phyloP scores from a whole-genome alignment of 2,797 vertebrate species.

The Pitangus sulphuratus region DNA sequence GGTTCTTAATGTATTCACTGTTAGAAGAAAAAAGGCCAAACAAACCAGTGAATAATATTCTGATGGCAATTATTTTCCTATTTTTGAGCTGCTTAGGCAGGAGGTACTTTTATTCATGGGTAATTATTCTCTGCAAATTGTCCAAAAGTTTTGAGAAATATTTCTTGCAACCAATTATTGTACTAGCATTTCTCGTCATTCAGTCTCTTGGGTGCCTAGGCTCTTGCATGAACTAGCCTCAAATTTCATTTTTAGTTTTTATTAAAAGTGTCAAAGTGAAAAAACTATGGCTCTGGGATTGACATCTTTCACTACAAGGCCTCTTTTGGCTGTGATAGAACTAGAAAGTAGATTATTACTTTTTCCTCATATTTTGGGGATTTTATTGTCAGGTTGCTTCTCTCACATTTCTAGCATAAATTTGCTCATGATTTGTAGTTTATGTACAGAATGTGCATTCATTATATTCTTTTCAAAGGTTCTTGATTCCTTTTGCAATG shows the following conservation, averaged over 20 bases:
- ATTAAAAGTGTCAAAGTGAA: background rate
- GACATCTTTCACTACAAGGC: slow-evolving; percentile 23
- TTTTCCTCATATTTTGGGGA: background rate
- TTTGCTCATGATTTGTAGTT: background rate
- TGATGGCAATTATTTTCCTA: background rate
- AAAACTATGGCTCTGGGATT: background rate
- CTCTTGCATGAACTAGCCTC: background rate
- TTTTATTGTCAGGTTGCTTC: background rate
- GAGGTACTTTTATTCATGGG: background rate
- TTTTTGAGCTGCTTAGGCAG: background rate
- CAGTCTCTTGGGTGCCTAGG: background rate
- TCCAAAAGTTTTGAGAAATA: background rate
- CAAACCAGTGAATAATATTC: background rate
- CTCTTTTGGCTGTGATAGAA: slow-evolving; percentile 8
- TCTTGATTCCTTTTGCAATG: background rate
- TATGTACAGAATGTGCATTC: background rate
- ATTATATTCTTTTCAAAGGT: background rate
- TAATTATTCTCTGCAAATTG: slow-evolving; percentile 8
- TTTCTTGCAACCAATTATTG: background rate
- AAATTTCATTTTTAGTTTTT: background rate
- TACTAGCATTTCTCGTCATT: background rate
- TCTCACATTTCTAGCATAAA: background rate
- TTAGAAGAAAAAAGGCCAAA: background rate
- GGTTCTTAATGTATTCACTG: background rate
- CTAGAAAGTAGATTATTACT: background rate